Percentiles rank a stretch among this genome's conserved stretches.
These are phyloP conservation scores for Ictalurus punctatus DNA, from an alignment of 2,113 vertebrate species.

Conservation along the genomic window DNA sequence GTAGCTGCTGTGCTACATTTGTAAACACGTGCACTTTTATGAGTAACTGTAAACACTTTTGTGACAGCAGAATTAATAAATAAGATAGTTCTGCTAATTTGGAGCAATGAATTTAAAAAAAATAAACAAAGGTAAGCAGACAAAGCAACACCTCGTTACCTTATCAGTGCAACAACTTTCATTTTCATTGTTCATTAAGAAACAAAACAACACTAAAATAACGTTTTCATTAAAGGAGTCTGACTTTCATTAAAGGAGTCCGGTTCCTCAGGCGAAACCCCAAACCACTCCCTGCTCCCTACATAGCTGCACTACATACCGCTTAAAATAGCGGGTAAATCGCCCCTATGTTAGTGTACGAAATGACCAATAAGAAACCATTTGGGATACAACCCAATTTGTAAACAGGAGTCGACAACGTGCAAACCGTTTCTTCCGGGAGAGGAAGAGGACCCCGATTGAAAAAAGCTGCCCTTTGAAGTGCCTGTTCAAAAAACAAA, in stretches of 20 bases:
- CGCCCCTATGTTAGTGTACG: background rate
- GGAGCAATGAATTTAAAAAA: background rate
- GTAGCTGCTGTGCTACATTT: background rate
- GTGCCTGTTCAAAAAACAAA: constrained; percentile 28
- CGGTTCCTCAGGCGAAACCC: background rate
- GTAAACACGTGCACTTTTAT: background rate
- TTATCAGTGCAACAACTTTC: constrained; percentile 78
- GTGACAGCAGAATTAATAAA: background rate
- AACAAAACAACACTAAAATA: background rate
- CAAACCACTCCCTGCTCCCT: background rate
- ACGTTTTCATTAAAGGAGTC: background rate
- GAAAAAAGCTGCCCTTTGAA: constrained; percentile 18
- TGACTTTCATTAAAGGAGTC: background rate
- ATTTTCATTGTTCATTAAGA: constrained; percentile 58
- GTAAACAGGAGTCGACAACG: constrained; percentile 47
- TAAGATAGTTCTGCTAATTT: background rate
- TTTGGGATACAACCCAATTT: background rate
- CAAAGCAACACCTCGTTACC: constrained; percentile 60
- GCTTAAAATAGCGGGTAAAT: background rate
- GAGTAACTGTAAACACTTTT: background rate
- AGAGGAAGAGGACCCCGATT: constrained; percentile 35
- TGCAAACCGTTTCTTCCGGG: constrained; percentile 34
- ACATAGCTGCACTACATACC: background rate
- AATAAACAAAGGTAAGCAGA: background rate
- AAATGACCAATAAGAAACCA: background rate